Evolutionary conservation across 2,797 vertebrate species (phyloP).

Genomic region (Sebastes variabilis): DNA sequence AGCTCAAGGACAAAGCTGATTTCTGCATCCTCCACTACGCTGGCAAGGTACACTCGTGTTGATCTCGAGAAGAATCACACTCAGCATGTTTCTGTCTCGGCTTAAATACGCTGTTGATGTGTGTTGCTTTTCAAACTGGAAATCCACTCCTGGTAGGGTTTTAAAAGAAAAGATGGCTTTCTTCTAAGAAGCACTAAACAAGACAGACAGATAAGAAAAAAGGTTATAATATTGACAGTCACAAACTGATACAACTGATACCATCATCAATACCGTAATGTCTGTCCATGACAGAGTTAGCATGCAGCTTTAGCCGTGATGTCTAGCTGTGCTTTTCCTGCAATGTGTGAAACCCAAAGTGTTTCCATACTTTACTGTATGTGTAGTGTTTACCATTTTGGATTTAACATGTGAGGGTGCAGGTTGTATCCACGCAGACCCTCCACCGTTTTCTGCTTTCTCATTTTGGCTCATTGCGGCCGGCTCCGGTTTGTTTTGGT

Average conservation of each 20-base stretch:
- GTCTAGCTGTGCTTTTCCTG: no score
- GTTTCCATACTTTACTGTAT: no score
- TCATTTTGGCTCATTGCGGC: no score
- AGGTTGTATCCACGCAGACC: accelerated
- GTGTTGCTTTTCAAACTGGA: background rate
- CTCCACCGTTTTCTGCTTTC: no score
- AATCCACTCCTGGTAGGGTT: background rate
- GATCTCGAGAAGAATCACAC: background rate
- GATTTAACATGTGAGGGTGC: no score
- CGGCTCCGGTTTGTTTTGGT: no score
- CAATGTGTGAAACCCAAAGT: no score
- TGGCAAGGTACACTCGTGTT: slow-evolving; percentile 85
- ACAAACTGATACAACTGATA: background rate
- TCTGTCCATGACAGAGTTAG: no score
- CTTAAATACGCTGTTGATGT: background rate
- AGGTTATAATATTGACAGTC: background rate
- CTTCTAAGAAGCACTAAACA: background rate
- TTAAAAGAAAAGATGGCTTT: background rate
- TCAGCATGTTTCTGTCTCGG: background rate
- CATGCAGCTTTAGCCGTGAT: no score
- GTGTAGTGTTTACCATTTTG: no score
- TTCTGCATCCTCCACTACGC: slow-evolving; percentile 99
- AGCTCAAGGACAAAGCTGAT: slow-evolving; percentile 98
- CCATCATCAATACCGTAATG: background rate
- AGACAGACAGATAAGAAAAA: background rate